These are phyloP conservation scores for Rhinichthys klamathensis DNA, from an alignment of 2,113 vertebrate species.

Conservation along the genomic window DNA sequence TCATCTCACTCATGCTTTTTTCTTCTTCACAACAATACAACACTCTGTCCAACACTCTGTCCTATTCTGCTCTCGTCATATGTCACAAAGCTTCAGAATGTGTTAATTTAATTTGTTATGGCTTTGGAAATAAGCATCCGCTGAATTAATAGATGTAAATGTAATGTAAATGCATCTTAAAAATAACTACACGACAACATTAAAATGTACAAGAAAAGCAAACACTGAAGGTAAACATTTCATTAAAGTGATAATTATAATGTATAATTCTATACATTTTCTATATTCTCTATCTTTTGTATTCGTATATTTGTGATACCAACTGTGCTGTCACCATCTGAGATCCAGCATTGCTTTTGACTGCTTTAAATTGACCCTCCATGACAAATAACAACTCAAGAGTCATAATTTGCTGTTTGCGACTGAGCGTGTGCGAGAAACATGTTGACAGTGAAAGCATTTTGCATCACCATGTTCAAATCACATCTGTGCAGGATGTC, in stretches of 20 bases:
- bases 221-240: too few species aligned
- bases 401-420: not conserved
- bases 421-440: not conserved
- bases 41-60: not conserved
- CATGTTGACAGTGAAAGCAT: conserved; percentile 6
- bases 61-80: not conserved
- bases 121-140: not conserved
- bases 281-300: not conserved
- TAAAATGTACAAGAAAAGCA: too few species aligned
- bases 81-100: not conserved
- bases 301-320: not conserved
- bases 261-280: not conserved
- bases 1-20: not conserved
- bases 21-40: not conserved
- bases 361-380: not conserved
- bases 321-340: not conserved
- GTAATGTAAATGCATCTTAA: not conserved
- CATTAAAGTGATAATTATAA: too few species aligned
- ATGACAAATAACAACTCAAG: conserved; percentile 6
- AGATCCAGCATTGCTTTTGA: conserved; percentile 1
- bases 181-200: not conserved
- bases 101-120: not conserved
- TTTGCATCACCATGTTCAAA: not conserved
- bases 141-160: not conserved
- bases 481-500: not conserved